Evolutionary conservation across 1,140 invertebrate species (phyloP).

Genomic region (Lucilia sericata): DNA sequence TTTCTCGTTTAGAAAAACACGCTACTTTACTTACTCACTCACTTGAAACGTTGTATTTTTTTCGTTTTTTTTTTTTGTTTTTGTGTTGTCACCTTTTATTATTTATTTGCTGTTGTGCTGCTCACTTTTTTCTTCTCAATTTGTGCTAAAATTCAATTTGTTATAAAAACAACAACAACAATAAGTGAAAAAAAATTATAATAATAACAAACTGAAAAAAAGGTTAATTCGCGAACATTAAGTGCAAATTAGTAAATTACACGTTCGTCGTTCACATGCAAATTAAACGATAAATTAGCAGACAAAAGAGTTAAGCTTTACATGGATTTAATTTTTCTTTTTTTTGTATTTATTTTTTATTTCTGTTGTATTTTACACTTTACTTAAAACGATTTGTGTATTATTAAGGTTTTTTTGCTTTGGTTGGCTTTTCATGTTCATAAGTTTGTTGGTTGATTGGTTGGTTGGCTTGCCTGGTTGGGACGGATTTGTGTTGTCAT

Average conservation of each 20-base stretch:
- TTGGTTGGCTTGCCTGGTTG: not conserved
- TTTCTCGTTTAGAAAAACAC: slow-evolving; percentile 1
- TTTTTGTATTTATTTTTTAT: not conserved
- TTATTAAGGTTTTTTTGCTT: not conserved
- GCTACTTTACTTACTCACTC: slow-evolving; percentile 23
- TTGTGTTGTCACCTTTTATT: slow-evolving; percentile 34
- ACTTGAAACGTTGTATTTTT: not conserved
- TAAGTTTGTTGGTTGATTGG: not conserved
- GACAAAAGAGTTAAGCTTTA: slow-evolving; percentile 43
- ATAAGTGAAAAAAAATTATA: not conserved
- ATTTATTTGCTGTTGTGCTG: slow-evolving; percentile 13
- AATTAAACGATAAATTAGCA: slow-evolving; percentile 43
- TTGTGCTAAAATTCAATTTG: slow-evolving; percentile 31
- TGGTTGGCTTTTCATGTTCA: not conserved
- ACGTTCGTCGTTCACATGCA: slow-evolving; percentile 41
- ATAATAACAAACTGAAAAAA: not conserved
- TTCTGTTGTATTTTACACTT: not conserved
- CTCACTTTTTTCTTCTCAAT: not conserved
- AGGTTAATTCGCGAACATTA: slow-evolving; percentile 40
- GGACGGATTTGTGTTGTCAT: slow-evolving; percentile 23
- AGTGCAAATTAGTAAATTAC: slow-evolving; percentile 44
- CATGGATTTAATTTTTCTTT: slow-evolving; percentile 33
- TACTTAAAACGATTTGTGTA: not conserved
- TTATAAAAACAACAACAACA: not conserved
- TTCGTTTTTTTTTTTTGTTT: slow-evolving; percentile 19